Evolutionary conservation across 2,797 vertebrate genomes (phyloP), one percentile per base, ranked within the genome.

Genomic region (Enteromius unitaeniatus): DNA sequence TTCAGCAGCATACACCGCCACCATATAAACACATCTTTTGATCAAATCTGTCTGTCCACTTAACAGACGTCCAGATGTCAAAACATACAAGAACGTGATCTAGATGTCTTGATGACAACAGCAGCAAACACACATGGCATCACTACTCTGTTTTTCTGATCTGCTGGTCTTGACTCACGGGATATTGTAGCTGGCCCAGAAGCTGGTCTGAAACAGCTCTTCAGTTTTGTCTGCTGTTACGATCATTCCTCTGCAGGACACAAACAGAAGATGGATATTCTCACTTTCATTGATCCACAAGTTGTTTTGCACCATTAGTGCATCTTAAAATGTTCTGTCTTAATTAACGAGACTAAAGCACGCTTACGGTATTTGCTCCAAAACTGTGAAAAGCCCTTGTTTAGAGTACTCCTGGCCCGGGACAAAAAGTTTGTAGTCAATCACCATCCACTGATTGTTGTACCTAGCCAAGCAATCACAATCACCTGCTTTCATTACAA

Each of bases 381-480:
- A 88, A 79, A 99, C 85, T 0, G 96, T 96, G 62, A 99, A 94
- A 69, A 99, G 86, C 0, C 90, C 91, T 0, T 84, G 90, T 1
- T 86, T 90, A 0, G 92, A 88, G 76, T 89, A 86, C 0, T 87
- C 82, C 53, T 83, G 84, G 0, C 95, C 95, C 0, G 95, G 96
- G 1, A 86, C 83, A 28, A 99, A 99, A 7, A 84, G 88, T 0
- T 97, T 97, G 85, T 98, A 99, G 89, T 99, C 94, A 84, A 99
- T 95, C 80, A 99, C 95, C 98, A 99, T 99, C 98, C 98, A 99
- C 89, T 99, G 97, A 92, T 99, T 99, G 90, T 99, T 99, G 88
- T 99, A 99, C 84, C 97, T 99, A 47, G 2, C 7, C 55, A 62
- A 47, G 19, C 17, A 5, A 26, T 23, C 40, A 2, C 8, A 3